phyloP scores from a whole-genome alignment of 2,113 vertebrate species.

The Chroicocephalus ridibundus region DNA sequence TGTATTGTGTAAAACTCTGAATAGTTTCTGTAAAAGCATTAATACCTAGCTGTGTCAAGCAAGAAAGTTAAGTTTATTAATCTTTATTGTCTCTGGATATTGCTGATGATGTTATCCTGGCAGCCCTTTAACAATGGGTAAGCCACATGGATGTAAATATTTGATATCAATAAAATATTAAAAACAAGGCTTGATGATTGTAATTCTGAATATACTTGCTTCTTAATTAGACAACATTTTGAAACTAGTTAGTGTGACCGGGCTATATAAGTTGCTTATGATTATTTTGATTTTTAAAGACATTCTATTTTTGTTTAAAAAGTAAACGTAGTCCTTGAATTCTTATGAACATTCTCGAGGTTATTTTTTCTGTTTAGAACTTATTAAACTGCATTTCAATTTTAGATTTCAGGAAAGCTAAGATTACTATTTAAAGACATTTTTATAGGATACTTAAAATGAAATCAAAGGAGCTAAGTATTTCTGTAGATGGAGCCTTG shows the following conservation, averaged over 20 bases:
- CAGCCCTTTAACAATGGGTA: conserved; percentile 9
- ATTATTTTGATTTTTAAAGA: not conserved
- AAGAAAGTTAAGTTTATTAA: not conserved
- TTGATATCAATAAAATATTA: not conserved
- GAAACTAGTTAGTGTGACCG: not conserved
- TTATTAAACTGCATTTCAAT: conserved; percentile 63
- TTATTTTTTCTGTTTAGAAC: conserved; percentile 42
- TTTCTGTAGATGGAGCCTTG: conserved; percentile 65
- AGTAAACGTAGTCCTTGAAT: not conserved
- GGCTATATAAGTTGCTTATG: not conserved
- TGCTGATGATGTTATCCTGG: not conserved
- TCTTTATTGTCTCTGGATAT: not conserved
- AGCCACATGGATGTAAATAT: not conserved
- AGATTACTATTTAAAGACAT: conserved; percentile 65
- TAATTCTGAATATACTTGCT: not conserved
- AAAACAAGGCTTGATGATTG: not conserved
- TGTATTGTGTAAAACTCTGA: not conserved
- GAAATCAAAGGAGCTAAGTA: conserved; percentile 65
- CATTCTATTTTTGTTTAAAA: not conserved
- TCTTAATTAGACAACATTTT: not conserved
- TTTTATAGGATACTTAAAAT: conserved; percentile 64
- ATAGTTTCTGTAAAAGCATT: not conserved
- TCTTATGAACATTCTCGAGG: not conserved
- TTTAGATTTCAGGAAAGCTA: conserved; percentile 67
- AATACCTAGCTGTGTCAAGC: not conserved